Evolutionary conservation across 64 coral and sea anemone species (phyloP).

Genomic region (Dendrophyllia cribrosa): DNA sequence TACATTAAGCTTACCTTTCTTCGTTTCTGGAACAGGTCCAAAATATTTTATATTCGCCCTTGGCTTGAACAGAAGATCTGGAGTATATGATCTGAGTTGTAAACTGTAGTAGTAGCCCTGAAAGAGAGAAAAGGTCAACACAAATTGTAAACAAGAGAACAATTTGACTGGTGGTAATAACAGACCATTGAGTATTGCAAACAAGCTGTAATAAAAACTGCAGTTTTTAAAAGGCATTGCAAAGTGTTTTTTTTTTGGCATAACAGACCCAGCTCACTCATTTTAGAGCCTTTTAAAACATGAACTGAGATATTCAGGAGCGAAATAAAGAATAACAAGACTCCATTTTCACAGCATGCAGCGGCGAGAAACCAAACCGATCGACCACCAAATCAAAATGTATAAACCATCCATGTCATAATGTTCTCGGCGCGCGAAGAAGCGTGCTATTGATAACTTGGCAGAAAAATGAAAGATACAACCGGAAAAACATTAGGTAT

Average conservation of each 20-base stretch:
- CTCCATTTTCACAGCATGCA: neutral
- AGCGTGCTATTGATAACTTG: no score
- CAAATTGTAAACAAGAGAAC: neutral
- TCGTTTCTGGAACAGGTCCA: constrained; percentile 50
- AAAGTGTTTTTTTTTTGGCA: neutral
- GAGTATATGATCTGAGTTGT: constrained; percentile 20
- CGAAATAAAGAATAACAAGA: neutral
- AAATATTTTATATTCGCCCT: constrained; percentile 32
- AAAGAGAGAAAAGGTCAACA: constrained; percentile 6
- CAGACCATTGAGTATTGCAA: neutral
- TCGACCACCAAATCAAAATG: neutral
- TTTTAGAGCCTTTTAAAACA: neutral
- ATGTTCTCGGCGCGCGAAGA: no score
- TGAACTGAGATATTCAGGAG: neutral
- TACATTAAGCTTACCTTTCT: constrained; percentile 63
- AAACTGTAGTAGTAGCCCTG: constrained; percentile 40
- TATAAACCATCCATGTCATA: neutral
- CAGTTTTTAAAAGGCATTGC: neutral
- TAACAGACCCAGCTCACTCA: neutral
- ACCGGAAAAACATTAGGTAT: neutral
- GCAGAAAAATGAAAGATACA: no score
- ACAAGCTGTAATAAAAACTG: neutral
- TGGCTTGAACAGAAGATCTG: constrained; percentile 54
- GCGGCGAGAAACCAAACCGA: neutral
- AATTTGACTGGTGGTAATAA: neutral